Percentiles rank a stretch among this genome's conserved stretches.
phyloP scores from a whole-genome alignment of 2,888 invertebrate species.

The Platerodrilus igneus region DNA sequence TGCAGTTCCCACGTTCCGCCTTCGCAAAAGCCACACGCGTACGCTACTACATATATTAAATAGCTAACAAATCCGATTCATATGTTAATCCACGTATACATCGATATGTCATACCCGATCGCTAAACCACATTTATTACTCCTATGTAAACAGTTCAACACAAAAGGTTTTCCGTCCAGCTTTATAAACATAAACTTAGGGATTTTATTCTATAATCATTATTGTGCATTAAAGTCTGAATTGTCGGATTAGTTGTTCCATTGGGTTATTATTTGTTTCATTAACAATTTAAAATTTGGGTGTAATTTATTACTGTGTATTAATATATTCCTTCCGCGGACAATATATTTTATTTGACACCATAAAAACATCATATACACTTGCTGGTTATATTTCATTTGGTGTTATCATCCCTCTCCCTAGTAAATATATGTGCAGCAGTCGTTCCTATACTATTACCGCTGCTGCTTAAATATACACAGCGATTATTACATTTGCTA shows the following conservation, averaged over 20 bases:
- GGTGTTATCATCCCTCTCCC: constrained; percentile 39
- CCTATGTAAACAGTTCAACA: constrained; percentile 41
- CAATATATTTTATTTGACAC: constrained; percentile 44
- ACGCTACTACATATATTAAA: constrained; percentile 47
- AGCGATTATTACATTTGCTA: constrained; percentile 25
- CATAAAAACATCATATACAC: constrained; percentile 48
- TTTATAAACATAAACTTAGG: constrained; percentile 12
- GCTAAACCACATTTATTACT: constrained; percentile 48
- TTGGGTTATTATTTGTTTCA: no score
- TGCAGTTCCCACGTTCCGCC: constrained; percentile 47
- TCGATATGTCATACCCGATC: constrained; percentile 43
- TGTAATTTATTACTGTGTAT: constrained; percentile 22
- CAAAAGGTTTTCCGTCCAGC: constrained; percentile 11
- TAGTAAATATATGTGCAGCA: constrained; percentile 20
- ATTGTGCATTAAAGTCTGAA: no score
- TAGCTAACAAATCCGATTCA: constrained; percentile 49
- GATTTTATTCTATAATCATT: constrained; percentile 6
- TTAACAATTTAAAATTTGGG: no score
- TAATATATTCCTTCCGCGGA: constrained; percentile 42
- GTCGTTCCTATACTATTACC: constrained; percentile 20
- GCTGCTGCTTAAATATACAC: constrained; percentile 24
- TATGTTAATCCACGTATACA: constrained; percentile 45
- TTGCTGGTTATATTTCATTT: constrained; percentile 46
- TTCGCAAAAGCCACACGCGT: constrained; percentile 38
- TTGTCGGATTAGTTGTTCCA: no score